Evolutionary conservation across 2,888 invertebrate species (phyloP).

Genomic region (Oxytorus armatus): DNA sequence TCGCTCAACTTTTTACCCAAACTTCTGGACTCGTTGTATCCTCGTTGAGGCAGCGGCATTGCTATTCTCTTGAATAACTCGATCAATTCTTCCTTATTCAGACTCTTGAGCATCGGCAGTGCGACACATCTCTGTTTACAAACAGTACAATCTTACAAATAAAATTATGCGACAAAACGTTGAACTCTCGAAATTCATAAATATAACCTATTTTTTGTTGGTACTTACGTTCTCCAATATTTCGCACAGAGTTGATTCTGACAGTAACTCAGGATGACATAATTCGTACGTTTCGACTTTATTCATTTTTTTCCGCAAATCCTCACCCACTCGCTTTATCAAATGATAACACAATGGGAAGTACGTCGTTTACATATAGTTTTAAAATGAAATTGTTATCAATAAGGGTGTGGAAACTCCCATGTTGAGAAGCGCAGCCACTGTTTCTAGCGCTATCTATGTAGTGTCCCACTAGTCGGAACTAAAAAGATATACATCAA

Average conservation of each 20-base stretch:
- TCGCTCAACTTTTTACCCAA: conserved; percentile 72
- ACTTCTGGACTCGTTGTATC: conserved; percentile 62
- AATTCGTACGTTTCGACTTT: conserved; percentile 56
- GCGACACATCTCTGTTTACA: conserved; percentile 78
- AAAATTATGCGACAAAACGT: conserved; percentile 24
- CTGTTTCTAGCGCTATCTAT: too few relatives aligned
- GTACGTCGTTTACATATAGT: too few relatives aligned
- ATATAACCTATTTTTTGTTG: conserved; percentile 58
- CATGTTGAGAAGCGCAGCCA: too few relatives aligned
- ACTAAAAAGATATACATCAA: too few relatives aligned
- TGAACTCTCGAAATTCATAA: background rate
- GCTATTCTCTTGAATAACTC: conserved; percentile 78
- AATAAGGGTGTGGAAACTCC: too few relatives aligned
- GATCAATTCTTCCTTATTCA: conserved; percentile 75
- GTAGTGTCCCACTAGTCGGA: too few relatives aligned
- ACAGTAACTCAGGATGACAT: conserved; percentile 75
- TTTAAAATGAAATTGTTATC: too few relatives aligned
- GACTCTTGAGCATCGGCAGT: conserved; percentile 69
- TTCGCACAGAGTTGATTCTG: conserved; percentile 75
- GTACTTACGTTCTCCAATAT: conserved; percentile 77
- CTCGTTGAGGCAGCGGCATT: conserved; percentile 79
- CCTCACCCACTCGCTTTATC: too few relatives aligned
- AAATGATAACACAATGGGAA: too few relatives aligned
- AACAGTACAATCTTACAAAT: conserved; percentile 19
- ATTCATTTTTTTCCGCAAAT: conserved; percentile 22